phyloP scores from a whole-genome alignment of 2,113 vertebrate genomes.

The Hippocampus mohnikei region DNA sequence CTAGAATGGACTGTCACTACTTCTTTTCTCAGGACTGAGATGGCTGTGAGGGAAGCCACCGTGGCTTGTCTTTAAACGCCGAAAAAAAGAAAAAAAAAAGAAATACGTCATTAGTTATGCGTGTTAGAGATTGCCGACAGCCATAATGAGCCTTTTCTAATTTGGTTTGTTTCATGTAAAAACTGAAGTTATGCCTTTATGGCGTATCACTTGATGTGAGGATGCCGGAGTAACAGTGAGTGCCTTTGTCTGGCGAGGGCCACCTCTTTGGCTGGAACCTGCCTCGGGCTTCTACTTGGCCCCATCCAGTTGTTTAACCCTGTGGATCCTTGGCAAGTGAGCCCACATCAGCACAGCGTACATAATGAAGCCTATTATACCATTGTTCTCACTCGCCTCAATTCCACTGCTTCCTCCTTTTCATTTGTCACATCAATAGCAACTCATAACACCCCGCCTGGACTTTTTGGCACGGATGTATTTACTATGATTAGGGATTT shows the following conservation, averaged over 20 bases:
- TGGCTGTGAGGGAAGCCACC: conserved; percentile 26
- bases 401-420: conserved; percentile 9
- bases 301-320: conserved; percentile 80
- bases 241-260: conserved; percentile 77
- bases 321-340: conserved; percentile 23
- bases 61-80: conserved; percentile 66
- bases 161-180: conserved; percentile 77
- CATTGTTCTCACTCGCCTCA: conserved; percentile 4
- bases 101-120: conserved; percentile 83
- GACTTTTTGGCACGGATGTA: neutral
- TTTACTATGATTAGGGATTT: conserved; percentile 28
- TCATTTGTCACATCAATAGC: neutral
- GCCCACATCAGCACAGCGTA: conserved; percentile 22
- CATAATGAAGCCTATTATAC: conserved; percentile 22
- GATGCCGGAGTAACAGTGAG: conserved; percentile 79
- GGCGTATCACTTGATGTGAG: conserved; percentile 83
- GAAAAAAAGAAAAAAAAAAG: conserved; percentile 67
- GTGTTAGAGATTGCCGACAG: conserved; percentile 73
- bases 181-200: conserved; percentile 75
- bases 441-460: neutral
- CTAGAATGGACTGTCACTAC: conserved; percentile 20
- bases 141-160: conserved; percentile 78
- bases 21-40: conserved; percentile 30
- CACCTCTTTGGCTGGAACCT: conserved; percentile 80
- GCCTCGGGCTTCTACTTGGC: conserved; percentile 78